Conservation (phyloP, 1,140 invertebrate genomes). For the Subanguina moxae region DNA sequence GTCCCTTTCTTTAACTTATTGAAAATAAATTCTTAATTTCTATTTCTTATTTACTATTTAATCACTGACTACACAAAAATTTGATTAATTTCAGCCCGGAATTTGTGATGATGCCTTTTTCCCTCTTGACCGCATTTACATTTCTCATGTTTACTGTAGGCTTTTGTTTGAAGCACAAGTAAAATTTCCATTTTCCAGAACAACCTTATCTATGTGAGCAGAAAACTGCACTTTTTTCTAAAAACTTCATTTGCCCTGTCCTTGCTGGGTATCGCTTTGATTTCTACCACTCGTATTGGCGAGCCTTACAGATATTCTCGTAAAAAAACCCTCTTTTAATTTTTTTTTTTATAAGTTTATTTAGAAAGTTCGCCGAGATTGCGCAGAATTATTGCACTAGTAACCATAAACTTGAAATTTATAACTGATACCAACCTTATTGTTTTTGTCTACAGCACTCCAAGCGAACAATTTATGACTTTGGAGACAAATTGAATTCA, state of each 20-base stretch:
- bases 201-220: slow-evolving; percentile 57
- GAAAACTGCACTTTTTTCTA: slow-evolving; percentile 50
- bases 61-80: not conserved
- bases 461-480: slow-evolving; percentile 54
- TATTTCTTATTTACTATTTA: too few relatives aligned
- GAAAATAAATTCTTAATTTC: too few relatives aligned
- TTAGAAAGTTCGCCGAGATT: slow-evolving; percentile 46
- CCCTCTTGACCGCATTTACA: slow-evolving; percentile 48
- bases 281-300: slow-evolving; percentile 51
- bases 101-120: slow-evolving; percentile 60
- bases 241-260: slow-evolving; percentile 41
- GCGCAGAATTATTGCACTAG: slow-evolving; percentile 54
- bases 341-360: not conserved
- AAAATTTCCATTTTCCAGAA: slow-evolving; percentile 37
- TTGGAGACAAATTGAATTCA: slow-evolving; percentile 37
- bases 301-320: slow-evolving; percentile 55
- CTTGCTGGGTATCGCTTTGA: slow-evolving; percentile 42
- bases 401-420: slow-evolving; percentile 18
- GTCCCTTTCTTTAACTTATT: too few relatives aligned
- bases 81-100: not conserved
- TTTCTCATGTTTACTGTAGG: slow-evolving; percentile 56
- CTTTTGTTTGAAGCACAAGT: slow-evolving; percentile 19
- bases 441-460: slow-evolving; percentile 41
- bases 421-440: not conserved
- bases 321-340: not conserved